phyloP scores from a whole-genome alignment of 2,888 invertebrate species.

The Seira musarum region DNA sequence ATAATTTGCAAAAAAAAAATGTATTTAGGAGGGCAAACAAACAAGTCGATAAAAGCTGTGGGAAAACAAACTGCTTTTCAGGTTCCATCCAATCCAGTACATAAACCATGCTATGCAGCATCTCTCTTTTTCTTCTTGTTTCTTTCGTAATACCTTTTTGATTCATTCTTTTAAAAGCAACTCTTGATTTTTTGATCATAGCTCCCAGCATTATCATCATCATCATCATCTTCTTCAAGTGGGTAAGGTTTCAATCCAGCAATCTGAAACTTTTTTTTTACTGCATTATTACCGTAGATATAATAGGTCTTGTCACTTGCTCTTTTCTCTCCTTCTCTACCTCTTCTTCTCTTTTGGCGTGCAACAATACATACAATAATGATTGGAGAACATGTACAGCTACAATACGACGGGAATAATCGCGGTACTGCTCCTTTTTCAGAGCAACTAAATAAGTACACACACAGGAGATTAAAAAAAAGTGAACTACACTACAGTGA shows the following conservation, averaged over 20 bases:
- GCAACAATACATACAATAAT: constrained; percentile 20
- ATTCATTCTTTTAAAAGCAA: neutral
- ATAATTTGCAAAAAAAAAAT: too few relatives aligned
- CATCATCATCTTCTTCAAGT: neutral
- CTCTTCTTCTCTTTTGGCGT: neutral
- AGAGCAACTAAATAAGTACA: constrained; percentile 24
- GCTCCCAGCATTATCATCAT: neutral
- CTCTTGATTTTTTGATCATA: neutral
- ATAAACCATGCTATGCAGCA: too few relatives aligned
- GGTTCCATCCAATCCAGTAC: too few relatives aligned
- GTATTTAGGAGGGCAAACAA: too few relatives aligned
- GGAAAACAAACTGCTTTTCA: too few relatives aligned
- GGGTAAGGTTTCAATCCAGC: constrained; percentile 5
- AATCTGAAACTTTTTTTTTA: constrained; percentile 9
- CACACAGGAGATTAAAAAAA: neutral
- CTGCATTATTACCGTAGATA: constrained; percentile 58
- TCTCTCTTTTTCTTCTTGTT: too few relatives aligned
- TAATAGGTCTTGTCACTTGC: constrained; percentile 25
- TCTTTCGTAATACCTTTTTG: neutral
- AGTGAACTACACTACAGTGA: constrained; percentile 20
- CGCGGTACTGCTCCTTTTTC: constrained; percentile 19
- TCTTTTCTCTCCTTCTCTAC: neutral
- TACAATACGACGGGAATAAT: neutral
- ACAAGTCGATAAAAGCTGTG: too few relatives aligned
- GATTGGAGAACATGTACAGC: constrained; percentile 6